These are phyloP conservation scores for Aldabrachelys gigantea DNA, from an alignment of 2,113 vertebrate species.

Conservation along the genomic window DNA sequence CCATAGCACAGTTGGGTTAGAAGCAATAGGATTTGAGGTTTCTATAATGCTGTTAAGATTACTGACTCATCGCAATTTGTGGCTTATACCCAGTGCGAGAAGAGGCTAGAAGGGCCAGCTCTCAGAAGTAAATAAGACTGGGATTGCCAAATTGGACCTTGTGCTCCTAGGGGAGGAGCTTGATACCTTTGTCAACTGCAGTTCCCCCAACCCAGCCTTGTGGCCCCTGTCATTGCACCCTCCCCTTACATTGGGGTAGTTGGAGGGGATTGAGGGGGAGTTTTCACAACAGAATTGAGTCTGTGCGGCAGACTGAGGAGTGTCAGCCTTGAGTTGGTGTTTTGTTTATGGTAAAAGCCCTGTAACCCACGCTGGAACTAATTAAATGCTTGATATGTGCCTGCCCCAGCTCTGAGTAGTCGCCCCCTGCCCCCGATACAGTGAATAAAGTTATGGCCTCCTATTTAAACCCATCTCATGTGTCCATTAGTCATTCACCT, in stretches of 20 bases:
- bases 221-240: not conserved
- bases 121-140: not conserved
- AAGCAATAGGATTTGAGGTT: not conserved
- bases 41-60: not conserved
- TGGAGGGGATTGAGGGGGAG: not conserved
- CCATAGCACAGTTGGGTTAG: not conserved
- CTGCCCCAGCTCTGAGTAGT: too few species aligned
- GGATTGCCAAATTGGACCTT: not conserved
- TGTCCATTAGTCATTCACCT: not conserved
- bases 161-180: not conserved
- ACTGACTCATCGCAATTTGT: not conserved
- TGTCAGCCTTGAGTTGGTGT: not conserved
- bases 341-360: not conserved
- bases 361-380: not conserved
- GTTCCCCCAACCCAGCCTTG: not conserved
- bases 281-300: not conserved
- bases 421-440: not conserved
- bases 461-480: not conserved
- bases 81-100: not conserved
- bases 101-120: not conserved
- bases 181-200: not conserved
- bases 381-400: not conserved
- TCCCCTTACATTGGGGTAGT: not conserved
- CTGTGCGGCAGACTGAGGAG: not conserved
- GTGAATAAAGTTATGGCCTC: not conserved